Evolutionary conservation across 2,888 invertebrate genomes (phyloP).

Genomic region (Perdita meconis): DNA sequence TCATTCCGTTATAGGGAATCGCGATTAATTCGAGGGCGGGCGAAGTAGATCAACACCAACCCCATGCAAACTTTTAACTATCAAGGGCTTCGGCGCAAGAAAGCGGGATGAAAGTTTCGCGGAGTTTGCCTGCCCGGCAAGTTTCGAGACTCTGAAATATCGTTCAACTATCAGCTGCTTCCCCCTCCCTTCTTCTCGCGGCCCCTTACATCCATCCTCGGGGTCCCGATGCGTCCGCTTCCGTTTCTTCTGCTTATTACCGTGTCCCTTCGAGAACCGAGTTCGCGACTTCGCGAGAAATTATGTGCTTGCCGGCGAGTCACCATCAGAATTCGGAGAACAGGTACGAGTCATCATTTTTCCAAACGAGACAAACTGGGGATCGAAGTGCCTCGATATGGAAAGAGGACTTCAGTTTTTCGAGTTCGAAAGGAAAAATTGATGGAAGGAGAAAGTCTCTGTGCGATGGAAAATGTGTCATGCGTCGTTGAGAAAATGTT

Average conservation of each 20-base stretch:
- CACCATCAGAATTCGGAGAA: too few relatives aligned
- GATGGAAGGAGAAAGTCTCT: too few relatives aligned
- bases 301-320: too few relatives aligned
- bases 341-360: too few relatives aligned
- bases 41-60: conserved; percentile 71
- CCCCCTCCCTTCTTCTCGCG: conserved; percentile 24
- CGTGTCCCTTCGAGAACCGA: conserved; percentile 51
- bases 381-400: too few relatives aligned
- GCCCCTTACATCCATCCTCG: neutral
- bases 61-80: conserved; percentile 71
- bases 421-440: too few relatives aligned
- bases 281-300: too few relatives aligned
- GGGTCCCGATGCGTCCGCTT: conserved; percentile 15
- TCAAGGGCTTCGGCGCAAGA: conserved; percentile 66
- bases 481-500: too few relatives aligned
- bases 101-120: conserved; percentile 69
- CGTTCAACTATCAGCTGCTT: conserved; percentile 67
- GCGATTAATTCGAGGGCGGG: conserved; percentile 71
- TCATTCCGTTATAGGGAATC: conserved; percentile 68
- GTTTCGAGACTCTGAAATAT: conserved; percentile 72
- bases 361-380: too few relatives aligned
- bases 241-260: conserved; percentile 31
- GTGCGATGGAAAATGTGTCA: too few relatives aligned
- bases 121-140: conserved; percentile 70
- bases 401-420: too few relatives aligned